Percentiles rank a stretch among this genome's conserved stretches.
These are phyloP conservation scores for Copidosoma aretas DNA, from an alignment of 2,888 invertebrate genomes.

Conservation along the genomic window DNA sequence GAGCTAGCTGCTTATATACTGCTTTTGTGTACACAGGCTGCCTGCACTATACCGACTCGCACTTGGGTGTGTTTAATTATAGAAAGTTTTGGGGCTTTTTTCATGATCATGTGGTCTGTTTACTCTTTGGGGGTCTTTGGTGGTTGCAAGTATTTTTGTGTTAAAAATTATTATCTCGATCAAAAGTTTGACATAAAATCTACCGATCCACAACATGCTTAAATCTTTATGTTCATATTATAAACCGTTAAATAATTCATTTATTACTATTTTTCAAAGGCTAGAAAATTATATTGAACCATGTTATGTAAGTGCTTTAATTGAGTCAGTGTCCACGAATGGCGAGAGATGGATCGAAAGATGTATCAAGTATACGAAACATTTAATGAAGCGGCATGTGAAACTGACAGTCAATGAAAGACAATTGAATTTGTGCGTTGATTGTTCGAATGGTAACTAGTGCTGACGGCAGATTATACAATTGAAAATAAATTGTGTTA, in stretches of 20 bases:
- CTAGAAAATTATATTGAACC: too few species aligned
- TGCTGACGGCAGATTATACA: background rate
- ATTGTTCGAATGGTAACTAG: constrained; percentile 18
- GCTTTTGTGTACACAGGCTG: background rate
- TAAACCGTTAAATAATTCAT: too few species aligned
- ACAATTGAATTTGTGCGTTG: constrained; percentile 30
- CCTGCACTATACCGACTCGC: too few species aligned
- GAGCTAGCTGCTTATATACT: background rate
- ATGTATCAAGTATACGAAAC: constrained; percentile 13
- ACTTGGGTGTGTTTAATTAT: constrained; percentile 30
- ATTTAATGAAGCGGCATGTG: constrained; percentile 8
- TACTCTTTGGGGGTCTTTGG: background rate
- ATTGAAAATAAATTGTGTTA: constrained; percentile 18
- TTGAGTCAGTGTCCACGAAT: too few species aligned
- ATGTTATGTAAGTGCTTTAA: too few species aligned
- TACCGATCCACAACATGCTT: too few species aligned
- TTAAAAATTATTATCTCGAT: too few species aligned
- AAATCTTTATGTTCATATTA: too few species aligned
- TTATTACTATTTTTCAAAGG: too few species aligned
- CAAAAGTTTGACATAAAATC: too few species aligned
- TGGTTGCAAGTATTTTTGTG: too few species aligned
- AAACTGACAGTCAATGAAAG: constrained; percentile 21
- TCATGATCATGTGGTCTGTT: background rate
- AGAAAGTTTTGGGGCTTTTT: constrained; percentile 24
- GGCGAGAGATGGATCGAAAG: background rate